These are phyloP conservation scores for Aethina tumida DNA, from an alignment of 1,140 invertebrate genomes.

Conservation along the genomic window DNA sequence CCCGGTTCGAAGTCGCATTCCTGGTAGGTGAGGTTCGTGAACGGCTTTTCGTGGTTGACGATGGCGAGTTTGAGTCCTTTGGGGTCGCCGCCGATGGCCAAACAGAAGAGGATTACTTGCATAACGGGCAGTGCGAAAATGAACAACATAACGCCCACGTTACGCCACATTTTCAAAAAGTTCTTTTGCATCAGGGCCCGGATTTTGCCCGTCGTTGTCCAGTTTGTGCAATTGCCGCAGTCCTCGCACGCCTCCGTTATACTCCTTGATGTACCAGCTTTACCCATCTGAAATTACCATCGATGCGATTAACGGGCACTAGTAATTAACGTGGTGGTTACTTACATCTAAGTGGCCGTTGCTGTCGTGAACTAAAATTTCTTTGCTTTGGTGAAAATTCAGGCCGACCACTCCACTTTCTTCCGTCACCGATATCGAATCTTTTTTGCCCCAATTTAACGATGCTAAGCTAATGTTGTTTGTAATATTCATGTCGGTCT, in stretches of 20 bases:
- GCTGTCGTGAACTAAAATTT: slow-evolving; percentile 66
- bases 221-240: slow-evolving; percentile 35
- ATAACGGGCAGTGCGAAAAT: slow-evolving; percentile 84
- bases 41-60: slow-evolving; percentile 70
- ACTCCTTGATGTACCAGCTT: no score
- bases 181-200: slow-evolving; percentile 83
- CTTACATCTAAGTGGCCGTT: slow-evolving; percentile 48
- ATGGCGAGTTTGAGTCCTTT: slow-evolving; percentile 71
- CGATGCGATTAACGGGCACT: neutral
- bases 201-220: slow-evolving; percentile 35
- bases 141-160: slow-evolving; percentile 81
- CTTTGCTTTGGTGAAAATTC: slow-evolving; percentile 83
- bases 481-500: slow-evolving; percentile 54
- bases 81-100: slow-evolving; percentile 88
- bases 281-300: neutral
- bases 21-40: slow-evolving; percentile 42
- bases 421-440: slow-evolving; percentile 70
- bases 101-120: slow-evolving; percentile 89
- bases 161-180: slow-evolving; percentile 81
- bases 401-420: slow-evolving; percentile 76
- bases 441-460: slow-evolving; percentile 69
- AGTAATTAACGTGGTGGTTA: no score
- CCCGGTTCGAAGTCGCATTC: slow-evolving; percentile 41
- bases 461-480: slow-evolving; percentile 71
- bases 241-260: slow-evolving; percentile 29